These are phyloP conservation scores for Pontoporia blainvillei DNA, from an alignment of 2,113 vertebrate genomes.

Conservation along the genomic window DNA sequence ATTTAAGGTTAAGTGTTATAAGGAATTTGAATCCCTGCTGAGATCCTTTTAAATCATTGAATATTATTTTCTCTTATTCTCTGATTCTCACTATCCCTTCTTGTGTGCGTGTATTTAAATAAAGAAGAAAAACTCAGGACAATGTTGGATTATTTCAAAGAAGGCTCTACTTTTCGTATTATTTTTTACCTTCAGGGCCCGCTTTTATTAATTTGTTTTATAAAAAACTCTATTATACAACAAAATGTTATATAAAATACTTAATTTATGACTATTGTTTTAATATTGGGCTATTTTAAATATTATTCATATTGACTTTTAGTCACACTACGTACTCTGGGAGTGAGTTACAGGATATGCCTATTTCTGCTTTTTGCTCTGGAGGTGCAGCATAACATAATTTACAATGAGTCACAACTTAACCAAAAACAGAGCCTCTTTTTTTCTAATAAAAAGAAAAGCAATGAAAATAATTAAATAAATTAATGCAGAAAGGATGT, in stretches of 20 bases:
- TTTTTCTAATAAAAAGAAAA: constrained; percentile 32
- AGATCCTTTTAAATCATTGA: neutral
- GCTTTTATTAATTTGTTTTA: neutral
- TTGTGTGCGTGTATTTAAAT: neutral
- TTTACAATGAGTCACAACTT: constrained; percentile 26
- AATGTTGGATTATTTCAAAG: neutral
- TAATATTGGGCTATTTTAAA: neutral
- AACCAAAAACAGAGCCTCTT: neutral
- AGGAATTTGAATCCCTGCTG: neutral
- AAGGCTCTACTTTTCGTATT: neutral
- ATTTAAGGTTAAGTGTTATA: neutral
- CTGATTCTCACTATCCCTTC: neutral
- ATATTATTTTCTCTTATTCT: neutral
- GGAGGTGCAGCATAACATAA: neutral
- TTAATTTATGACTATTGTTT: neutral
- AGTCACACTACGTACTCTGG: neutral
- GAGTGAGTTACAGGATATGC: neutral
- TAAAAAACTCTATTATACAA: neutral
- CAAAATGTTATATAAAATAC: neutral
- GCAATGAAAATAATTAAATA: neutral
- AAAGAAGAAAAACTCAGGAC: neutral
- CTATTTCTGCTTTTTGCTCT: neutral
- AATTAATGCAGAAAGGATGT: neutral
- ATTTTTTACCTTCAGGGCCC: neutral
- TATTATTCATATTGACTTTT: neutral